Evolutionary conservation across 2,113 vertebrate species (phyloP).

Genomic region (Cervus canadensis): DNA sequence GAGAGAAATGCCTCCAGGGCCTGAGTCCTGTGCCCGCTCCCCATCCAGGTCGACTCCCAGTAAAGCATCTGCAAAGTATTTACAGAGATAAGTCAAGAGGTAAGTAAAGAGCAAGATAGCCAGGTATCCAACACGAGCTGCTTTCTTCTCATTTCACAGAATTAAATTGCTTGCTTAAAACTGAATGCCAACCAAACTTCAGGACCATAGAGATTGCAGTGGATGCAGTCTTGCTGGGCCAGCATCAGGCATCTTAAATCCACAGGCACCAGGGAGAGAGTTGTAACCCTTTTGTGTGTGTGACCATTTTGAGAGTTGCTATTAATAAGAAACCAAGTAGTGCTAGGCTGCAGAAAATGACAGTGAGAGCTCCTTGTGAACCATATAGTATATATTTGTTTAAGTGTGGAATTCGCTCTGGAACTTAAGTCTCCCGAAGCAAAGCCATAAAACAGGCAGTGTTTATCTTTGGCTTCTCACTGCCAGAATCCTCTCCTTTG

Average conservation of each 20-base stretch:
- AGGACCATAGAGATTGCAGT: not conserved
- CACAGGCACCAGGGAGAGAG: not conserved
- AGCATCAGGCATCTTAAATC: not conserved
- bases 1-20: constrained; percentile 50
- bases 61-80: not conserved
- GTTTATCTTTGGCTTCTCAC: constrained; percentile 25
- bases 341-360: too few relatives aligned
- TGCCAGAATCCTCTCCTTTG: not conserved
- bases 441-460: not conserved
- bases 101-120: not conserved
- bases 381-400: not conserved
- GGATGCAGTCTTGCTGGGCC: not conserved
- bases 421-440: not conserved
- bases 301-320: not conserved
- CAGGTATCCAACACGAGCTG: not conserved
- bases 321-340: not conserved
- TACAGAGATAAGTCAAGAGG: not conserved
- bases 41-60: not conserved
- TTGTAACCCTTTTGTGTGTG: not conserved
- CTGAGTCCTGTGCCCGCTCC: not conserved
- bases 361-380: not conserved
- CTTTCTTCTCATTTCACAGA: constrained; percentile 10
- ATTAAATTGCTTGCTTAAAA: not conserved
- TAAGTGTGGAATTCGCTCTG: not conserved
- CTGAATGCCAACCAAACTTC: not conserved